Evolutionary conservation across 2,797 vertebrate genomes (phyloP), one percentile per base, ranked within the genome.

Genomic region (Mus minutoides): DNA sequence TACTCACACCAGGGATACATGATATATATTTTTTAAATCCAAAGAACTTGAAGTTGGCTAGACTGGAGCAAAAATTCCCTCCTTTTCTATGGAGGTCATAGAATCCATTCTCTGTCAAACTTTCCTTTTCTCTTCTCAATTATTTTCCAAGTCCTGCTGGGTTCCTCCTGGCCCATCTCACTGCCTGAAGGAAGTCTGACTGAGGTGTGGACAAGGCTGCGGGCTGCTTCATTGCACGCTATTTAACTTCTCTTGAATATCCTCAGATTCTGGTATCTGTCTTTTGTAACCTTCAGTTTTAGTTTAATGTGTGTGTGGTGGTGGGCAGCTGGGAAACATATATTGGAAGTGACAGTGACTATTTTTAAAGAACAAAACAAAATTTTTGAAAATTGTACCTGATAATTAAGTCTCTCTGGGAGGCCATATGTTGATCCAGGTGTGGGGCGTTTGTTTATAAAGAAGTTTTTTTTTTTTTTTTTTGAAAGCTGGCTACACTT

Each of bases 291-390:
- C 37, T 86, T 95, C 54, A 22, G 82, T 52, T 95, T 29, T 73
- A 85, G 22, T 80, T 91, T 62, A 71, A 37, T 58, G 31, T 62
- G 58, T 62, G 58, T 43, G 40, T 84, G 16, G 13, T n/a, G 3
- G 8, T 10, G 22, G 40, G 10, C 19, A 0, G 6, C 24, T 0
- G 11, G 22, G 11, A 34, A 14, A 31, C 60, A 14, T 12, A 14
- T 78, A 37, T 67, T 54, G 93, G 58, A 84, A 49, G 4, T 21
- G 26, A 60, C 24, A 40, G 56, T 49, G 40, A 75, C 71, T 89
- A 19, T 62, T 77, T 96, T 95, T 83, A 91, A 95, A 86, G 62
- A 37, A 73, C 88, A 97, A 93, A 76, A 52, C 13, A 93, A 56
- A 26, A 43, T 43, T 92, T 37, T 95, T 93, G 6, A 78, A 85